Evolutionary conservation across 2,113 vertebrate species (phyloP), one percentile per base, ranked within the genome.

Genomic region (Panthera uncia): DNA sequence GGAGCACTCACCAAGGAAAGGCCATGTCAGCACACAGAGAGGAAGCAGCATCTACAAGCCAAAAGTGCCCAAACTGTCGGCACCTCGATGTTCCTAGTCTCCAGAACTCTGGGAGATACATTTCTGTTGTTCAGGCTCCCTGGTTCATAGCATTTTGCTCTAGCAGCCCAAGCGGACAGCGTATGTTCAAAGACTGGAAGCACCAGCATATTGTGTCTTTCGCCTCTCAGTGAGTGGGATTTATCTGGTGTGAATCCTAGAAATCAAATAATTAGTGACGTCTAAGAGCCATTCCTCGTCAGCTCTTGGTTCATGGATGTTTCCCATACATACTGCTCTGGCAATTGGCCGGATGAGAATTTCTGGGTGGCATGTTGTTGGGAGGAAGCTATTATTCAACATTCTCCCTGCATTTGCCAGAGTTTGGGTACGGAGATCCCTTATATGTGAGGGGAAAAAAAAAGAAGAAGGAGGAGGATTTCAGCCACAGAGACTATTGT

Each of bases 11-110:
- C 3, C 12, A 1, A 25, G 45, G 27, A 14, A 38, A 83, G 7
- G 1, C 3, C 33, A 5, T 0, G 10, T 3, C 6, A 31, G 23
- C 23, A 10, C 6, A 14, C 3, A 12, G 19, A 7, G 4, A 25
- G n/a, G 36, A 16, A 15, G 4, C 27, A 11, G 4, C 5, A 2
- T 21, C 66, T 4, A 3, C 7, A 31, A 33, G 27, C 29, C 25
- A 1, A 36, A 78, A 38, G 48, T 2, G 1, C 3, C 3, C 7
- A 2, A 3, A 4, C 80, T 25, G 12, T 3, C 1, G 0, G 16
- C 29, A 21, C 23, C 50, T 15, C 2, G 25, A 7, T 12, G 12
- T 65, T 6, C 27, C 29, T 29, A 14, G 50, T 1, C 50, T 73
- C 50, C n/a, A n/a, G 5, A 13, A 8, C 2, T 0, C 7, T 38